Conservation (phyloP, 1,140 invertebrate genomes). For the Achroia grisella region DNA sequence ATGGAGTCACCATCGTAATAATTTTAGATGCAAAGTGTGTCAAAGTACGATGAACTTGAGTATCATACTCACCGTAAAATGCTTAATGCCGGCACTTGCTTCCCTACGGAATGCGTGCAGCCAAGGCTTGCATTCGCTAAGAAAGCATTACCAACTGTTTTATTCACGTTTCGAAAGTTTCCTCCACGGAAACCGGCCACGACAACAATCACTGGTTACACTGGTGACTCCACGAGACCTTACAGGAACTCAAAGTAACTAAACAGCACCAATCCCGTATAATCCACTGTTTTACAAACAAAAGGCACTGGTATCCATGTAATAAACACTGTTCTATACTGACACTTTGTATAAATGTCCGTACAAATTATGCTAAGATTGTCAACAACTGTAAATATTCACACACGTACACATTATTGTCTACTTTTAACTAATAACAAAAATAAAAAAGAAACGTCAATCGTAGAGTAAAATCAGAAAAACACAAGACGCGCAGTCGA, state of each 20-base stretch:
- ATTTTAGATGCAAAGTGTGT: slow-evolving; percentile 41
- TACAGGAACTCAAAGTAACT: slow-evolving; percentile 47
- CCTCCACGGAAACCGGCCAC: slow-evolving; percentile 66
- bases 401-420: slow-evolving; percentile 46
- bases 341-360: slow-evolving; percentile 30
- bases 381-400: slow-evolving; percentile 19
- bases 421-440: slow-evolving; percentile 23
- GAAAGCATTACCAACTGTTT: slow-evolving; percentile 69
- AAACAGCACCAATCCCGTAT: slow-evolving; percentile 59
- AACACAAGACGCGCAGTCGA: slow-evolving; percentile 68
- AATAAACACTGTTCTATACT: slow-evolving; percentile 46
- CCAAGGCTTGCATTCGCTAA: slow-evolving; percentile 65
- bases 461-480: slow-evolving; percentile 61
- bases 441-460: slow-evolving; percentile 60
- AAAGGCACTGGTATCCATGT: slow-evolving; percentile 64
- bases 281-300: slow-evolving; percentile 60
- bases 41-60: slow-evolving; percentile 70
- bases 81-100: slow-evolving; percentile 68
- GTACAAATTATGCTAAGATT: slow-evolving; percentile 18
- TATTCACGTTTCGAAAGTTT: slow-evolving; percentile 71
- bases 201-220: slow-evolving; percentile 71
- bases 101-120: slow-evolving; percentile 67
- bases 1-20: slow-evolving; percentile 29
- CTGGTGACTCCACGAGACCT: slow-evolving; percentile 48
- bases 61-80: slow-evolving; percentile 71